phyloP scores from a whole-genome alignment of 2,888 invertebrate species.

The Drosophila acutilabella region DNA sequence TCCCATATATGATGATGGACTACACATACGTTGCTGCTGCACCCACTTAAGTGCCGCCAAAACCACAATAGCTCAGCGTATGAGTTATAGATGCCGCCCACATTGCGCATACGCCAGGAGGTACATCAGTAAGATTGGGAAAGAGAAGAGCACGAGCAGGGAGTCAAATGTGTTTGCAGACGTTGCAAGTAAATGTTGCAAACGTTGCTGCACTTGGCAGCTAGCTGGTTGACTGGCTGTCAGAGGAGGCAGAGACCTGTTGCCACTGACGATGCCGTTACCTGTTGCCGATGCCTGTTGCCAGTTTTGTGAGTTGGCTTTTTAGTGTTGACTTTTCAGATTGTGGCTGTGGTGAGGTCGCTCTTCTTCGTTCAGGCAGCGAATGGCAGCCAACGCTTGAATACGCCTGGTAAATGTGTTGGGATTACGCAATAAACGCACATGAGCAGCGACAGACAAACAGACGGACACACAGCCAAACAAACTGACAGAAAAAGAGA shows the following conservation, averaged over 20 bases:
- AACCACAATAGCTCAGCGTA: conserved; percentile 26
- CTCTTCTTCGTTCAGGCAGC: conserved; percentile 48
- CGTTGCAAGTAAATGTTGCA: conserved; percentile 37
- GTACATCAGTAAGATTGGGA: conserved; percentile 13
- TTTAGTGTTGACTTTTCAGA: conserved; percentile 75
- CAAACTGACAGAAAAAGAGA: conserved; percentile 5
- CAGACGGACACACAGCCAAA: conserved; percentile 12
- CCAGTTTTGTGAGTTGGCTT: conserved; percentile 29
- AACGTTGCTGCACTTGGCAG: conserved; percentile 70
- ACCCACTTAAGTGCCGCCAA: conserved; percentile 44
- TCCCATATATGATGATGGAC: conserved; percentile 6
- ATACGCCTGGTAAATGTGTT: conserved; percentile 75
- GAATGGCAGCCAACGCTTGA: conserved; percentile 62
- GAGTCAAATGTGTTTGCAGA: conserved; percentile 21
- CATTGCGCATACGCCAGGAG: conserved; percentile 69
- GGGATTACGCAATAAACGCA: conserved; percentile 80
- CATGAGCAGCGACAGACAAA: conserved; percentile 58
- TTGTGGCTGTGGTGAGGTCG: conserved; percentile 41
- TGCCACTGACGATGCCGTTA: conserved; percentile 11
- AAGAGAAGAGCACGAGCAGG: background rate
- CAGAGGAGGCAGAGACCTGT: conserved; percentile 30
- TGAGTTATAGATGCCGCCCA: conserved; percentile 49
- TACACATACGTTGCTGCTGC: conserved; percentile 25
- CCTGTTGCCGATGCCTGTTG: conserved; percentile 10
- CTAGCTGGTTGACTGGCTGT: conserved; percentile 48